Conservation (phyloP, 2,113 vertebrate species). For the Lonchura striata region DNA sequence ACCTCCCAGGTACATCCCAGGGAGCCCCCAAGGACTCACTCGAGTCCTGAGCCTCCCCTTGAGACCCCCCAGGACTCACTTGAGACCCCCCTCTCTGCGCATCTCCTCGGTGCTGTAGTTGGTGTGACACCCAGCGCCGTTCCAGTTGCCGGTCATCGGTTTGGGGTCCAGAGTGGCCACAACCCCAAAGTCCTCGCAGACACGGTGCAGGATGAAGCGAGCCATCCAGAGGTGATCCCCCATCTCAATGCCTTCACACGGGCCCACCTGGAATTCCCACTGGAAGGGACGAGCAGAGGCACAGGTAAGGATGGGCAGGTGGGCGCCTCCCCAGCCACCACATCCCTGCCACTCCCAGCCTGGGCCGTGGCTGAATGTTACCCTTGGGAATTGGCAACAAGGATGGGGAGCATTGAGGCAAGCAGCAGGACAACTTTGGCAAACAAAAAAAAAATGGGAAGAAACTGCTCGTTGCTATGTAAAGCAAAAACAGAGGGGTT, state of each 20-base stretch:
- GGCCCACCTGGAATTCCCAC: conserved; percentile 84
- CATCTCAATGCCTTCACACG: conserved; percentile 78
- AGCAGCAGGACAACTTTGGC: neutral
- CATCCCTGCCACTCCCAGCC: neutral
- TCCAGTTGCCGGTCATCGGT: conserved; percentile 76
- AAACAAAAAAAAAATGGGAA: neutral
- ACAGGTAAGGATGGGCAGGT: neutral
- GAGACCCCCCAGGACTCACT: conserved; percentile 60
- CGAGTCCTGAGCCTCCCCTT: conserved; percentile 72
- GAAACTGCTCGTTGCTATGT: neutral
- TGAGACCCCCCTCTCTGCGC: conserved; percentile 73
- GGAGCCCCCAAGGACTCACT: neutral
- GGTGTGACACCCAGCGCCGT: conserved; percentile 71
- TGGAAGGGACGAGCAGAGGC: neutral
- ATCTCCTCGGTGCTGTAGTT: conserved; percentile 79
- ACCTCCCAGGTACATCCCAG: neutral
- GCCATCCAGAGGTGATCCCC: conserved; percentile 88
- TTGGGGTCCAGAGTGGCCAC: conserved; percentile 82
- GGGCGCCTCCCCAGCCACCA: neutral
- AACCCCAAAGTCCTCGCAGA: conserved; percentile 79
- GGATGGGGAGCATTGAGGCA: neutral
- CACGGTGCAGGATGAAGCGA: conserved; percentile 82
- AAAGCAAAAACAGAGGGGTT: neutral
- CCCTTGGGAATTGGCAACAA: neutral
- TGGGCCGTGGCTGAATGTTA: neutral